These are phyloP conservation scores for Ibycter americanus DNA, from an alignment of 2,797 vertebrate genomes.

Conservation along the genomic window DNA sequence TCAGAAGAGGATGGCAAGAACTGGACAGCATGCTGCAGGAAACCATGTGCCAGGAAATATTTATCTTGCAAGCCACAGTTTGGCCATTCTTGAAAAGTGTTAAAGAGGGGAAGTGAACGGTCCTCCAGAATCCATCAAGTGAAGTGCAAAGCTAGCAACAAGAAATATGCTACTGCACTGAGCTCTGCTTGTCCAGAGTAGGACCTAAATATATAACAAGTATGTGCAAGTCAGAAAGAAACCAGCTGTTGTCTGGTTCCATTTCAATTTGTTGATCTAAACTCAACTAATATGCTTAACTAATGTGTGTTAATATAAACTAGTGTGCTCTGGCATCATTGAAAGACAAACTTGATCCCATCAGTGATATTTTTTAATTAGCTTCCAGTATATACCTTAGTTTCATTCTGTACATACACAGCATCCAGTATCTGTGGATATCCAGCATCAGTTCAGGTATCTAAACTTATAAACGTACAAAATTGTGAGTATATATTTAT, in stretches of 20 bases:
- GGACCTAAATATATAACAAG: background rate
- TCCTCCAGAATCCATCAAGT: background rate
- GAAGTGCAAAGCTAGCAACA: background rate
- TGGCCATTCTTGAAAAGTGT: background rate
- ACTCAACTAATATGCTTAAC: background rate
- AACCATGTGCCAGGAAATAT: background rate
- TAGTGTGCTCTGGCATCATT: background rate
- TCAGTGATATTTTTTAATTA: background rate
- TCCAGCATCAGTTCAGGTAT: background rate
- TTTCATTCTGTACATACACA: background rate
- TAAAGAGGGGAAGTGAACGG: background rate
- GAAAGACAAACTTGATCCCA: background rate
- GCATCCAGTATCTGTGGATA: background rate
- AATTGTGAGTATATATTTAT: background rate
- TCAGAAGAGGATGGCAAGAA: background rate
- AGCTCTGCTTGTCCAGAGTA: background rate
- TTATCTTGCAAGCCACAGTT: background rate
- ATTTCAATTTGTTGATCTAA: background rate
- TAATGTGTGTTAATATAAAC: background rate
- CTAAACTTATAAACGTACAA: background rate
- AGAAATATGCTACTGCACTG: background rate
- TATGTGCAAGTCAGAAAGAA: background rate
- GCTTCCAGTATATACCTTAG: background rate
- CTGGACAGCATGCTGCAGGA: background rate
- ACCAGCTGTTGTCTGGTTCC: background rate